Conservation (phyloP, 2,888 invertebrate species). For the Acholoe squamosa region DNA sequence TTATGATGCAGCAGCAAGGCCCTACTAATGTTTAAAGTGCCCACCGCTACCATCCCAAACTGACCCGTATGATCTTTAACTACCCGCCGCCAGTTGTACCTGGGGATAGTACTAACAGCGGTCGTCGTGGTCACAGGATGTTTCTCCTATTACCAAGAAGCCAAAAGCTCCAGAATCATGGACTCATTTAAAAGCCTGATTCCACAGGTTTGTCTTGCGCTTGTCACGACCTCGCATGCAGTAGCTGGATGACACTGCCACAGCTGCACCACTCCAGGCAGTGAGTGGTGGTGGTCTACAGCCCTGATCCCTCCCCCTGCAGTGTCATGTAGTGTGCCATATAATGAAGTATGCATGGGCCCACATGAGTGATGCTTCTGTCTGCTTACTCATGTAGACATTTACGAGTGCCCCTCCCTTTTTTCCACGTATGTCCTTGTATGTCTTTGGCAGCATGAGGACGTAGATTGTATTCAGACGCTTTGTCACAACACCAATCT, state of each 20-base stretch:
- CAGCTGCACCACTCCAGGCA: background rate
- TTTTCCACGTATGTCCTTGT: no score
- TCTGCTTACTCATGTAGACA: background rate
- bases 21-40: background rate
- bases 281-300: background rate
- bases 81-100: conserved; percentile 84
- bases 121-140: conserved; percentile 99
- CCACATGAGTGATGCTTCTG: background rate
- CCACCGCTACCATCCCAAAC: background rate
- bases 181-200: conserved; percentile 99
- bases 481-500: no score
- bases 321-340: background rate
- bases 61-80: conserved; percentile 5
- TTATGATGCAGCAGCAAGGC: background rate
- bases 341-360: background rate
- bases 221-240: background rate
- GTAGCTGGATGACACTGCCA: background rate
- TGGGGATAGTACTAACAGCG: conserved; percentile 96
- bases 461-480: no score
- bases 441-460: no score
- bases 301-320: background rate
- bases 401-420: no score
- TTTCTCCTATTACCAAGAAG: conserved; percentile 98
- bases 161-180: conserved; percentile 97
- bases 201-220: conserved; percentile 85